phyloP scores from a whole-genome alignment of 2,797 vertebrate genomes.

The Potorous gilbertii region DNA sequence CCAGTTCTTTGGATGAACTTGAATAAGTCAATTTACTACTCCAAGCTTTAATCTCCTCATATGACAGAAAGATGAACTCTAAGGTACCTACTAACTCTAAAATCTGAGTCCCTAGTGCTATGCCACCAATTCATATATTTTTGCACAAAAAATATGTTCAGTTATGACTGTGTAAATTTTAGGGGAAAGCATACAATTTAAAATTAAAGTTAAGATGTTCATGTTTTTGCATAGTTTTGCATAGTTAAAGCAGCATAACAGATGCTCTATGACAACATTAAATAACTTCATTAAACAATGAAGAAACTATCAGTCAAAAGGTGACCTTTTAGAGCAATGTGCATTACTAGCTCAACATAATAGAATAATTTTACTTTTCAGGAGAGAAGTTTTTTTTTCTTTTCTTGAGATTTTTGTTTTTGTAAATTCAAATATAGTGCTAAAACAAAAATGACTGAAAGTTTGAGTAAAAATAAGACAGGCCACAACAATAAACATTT shows the following conservation, averaged over 20 bases:
- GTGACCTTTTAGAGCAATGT: not conserved
- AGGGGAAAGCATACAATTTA: not conserved
- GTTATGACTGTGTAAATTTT: not conserved
- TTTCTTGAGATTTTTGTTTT: not conserved
- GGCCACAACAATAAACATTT: not conserved
- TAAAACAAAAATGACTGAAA: not conserved
- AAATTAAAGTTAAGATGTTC: constrained; percentile 6
- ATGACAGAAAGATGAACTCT: not conserved
- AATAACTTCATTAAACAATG: constrained; percentile 23
- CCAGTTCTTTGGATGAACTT: not conserved
- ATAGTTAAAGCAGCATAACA: constrained; percentile 28
- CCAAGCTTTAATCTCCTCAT: not conserved
- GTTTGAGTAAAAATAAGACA: constrained; percentile 5
- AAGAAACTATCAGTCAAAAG: not conserved
- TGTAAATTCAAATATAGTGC: not conserved
- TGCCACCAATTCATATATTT: not conserved
- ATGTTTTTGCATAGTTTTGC: not conserved
- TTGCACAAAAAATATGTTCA: not conserved
- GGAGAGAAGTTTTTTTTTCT: not conserved
- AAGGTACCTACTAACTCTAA: not conserved
- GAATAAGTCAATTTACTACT: not conserved
- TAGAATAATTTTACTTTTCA: constrained; percentile 10
- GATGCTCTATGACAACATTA: constrained; percentile 25
- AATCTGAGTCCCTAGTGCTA: not conserved
- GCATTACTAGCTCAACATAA: not conserved